Evolutionary conservation across 2,888 invertebrate genomes (phyloP).

Genomic region (Xylocampa areola): DNA sequence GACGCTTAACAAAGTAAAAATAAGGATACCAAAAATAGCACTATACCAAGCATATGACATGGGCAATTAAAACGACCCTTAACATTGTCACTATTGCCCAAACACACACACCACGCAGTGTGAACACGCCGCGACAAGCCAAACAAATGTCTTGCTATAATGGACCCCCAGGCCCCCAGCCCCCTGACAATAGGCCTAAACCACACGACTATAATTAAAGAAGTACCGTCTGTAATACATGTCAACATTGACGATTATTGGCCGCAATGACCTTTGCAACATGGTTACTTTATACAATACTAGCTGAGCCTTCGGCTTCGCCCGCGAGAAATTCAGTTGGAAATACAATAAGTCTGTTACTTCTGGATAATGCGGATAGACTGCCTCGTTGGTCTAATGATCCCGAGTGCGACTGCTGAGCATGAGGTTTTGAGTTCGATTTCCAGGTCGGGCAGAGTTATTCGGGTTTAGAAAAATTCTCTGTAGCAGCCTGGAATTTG

Average conservation of each 20-base stretch:
- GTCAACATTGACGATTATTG: slow-evolving; percentile 61
- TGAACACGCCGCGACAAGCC: slow-evolving; percentile 69
- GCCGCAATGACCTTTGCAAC: slow-evolving; percentile 20
- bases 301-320: too few relatives aligned
- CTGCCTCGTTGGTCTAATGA: too few relatives aligned
- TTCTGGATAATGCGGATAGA: too few relatives aligned
- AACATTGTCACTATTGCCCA: slow-evolving; percentile 41
- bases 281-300: slow-evolving; percentile 17
- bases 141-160: slow-evolving; percentile 71
- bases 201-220: slow-evolving; percentile 59
- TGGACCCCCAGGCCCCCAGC: slow-evolving; percentile 21
- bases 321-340: too few relatives aligned
- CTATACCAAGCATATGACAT: slow-evolving; percentile 26
- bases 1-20: too few relatives aligned
- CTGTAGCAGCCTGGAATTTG: too few relatives aligned
- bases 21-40: neutral
- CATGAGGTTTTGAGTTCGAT: too few relatives aligned
- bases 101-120: slow-evolving; percentile 42
- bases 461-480: too few relatives aligned
- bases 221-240: slow-evolving; percentile 70
- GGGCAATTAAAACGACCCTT: slow-evolving; percentile 44
- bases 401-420: too few relatives aligned
- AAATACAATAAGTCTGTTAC: too few relatives aligned
- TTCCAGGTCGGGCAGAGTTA: too few relatives aligned
- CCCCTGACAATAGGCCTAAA: slow-evolving; percentile 43